Conservation (phyloP, 1,140 invertebrate genomes). For the Eurytemora carolleeae region DNA sequence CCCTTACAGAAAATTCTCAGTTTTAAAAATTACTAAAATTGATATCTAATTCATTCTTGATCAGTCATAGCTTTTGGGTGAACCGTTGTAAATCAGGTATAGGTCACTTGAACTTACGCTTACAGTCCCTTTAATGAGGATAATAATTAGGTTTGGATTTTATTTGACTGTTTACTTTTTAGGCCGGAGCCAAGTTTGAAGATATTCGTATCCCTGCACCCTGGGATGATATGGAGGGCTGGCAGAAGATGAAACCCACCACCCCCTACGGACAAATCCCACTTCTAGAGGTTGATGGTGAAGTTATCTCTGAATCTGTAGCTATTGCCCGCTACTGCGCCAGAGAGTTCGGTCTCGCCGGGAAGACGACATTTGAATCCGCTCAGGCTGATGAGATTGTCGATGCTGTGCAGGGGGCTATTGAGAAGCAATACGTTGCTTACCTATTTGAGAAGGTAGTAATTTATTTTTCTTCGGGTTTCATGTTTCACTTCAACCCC, state of each 20-base stretch:
- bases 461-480: too few species aligned
- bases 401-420: background rate
- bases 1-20: too few species aligned
- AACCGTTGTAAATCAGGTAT: too few species aligned
- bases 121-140: too few species aligned
- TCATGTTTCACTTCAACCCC: too few species aligned
- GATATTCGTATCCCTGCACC: background rate
- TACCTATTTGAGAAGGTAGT: background rate
- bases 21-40: too few species aligned
- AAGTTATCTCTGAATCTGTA: conserved; percentile 7
- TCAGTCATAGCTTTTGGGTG: too few species aligned
- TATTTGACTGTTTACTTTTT: too few species aligned
- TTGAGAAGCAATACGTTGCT: background rate
- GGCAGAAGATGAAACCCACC: background rate
- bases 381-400: background rate
- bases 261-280: background rate
- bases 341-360: conserved; percentile 14
- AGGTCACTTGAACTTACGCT: too few species aligned
- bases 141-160: too few species aligned
- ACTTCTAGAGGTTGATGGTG: conserved; percentile 11
- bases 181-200: background rate
- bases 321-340: conserved; percentile 17
- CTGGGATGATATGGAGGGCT: background rate
- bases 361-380: background rate
- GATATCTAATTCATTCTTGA: too few species aligned